Evolutionary conservation across 2,888 invertebrate species (phyloP), one percentile per base, ranked within the genome.

Genomic region (Trichopoda pennipes): DNA sequence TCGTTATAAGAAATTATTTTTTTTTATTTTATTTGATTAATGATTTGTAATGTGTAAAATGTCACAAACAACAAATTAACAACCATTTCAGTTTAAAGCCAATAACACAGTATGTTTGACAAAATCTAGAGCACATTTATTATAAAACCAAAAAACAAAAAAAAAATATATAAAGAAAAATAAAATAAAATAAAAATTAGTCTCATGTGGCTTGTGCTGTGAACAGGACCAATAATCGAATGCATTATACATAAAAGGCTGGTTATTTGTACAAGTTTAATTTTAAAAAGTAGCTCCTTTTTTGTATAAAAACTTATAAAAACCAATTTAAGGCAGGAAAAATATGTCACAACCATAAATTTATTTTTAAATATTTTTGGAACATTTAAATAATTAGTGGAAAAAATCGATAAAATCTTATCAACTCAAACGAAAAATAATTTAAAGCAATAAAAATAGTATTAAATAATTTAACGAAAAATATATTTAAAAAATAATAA

Each of bases 31-130:
- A 72, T 61, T 60, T 80, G 80, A 80, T 76, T 80, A 80, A 75
- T 80, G 75, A 72, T 76, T 55, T 74, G 53, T 60, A 76, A 76
- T 76, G 61, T 55, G 76, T 76, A 47, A 69, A 76, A 61, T 76
- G 76, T 76, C 76, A 76, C 53, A 76, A 76, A 69, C 68, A 76
- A 68, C 68, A 76, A 68, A 61, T 63, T 68, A 23, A 55, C 53
- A 69, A 42, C 44, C 14, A 55, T 68, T 55, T 60, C 4, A 66
- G 17, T 51, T 55, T 32, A 44, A 47, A 55, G 53, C 42, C 42
- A 51, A 72, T 19, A 42, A 35, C 53, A 28, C 55, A 32, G n/a
- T n/a, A 47, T 53, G 8, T 17, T 35, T n/a, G 3, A 58, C n/a
- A 21, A 58, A 44, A 55, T 38, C 8, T 32, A 32, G 9, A 8